These are phyloP conservation scores for Mola mola DNA, from an alignment of 2,113 vertebrate genomes.

Conservation along the genomic window DNA sequence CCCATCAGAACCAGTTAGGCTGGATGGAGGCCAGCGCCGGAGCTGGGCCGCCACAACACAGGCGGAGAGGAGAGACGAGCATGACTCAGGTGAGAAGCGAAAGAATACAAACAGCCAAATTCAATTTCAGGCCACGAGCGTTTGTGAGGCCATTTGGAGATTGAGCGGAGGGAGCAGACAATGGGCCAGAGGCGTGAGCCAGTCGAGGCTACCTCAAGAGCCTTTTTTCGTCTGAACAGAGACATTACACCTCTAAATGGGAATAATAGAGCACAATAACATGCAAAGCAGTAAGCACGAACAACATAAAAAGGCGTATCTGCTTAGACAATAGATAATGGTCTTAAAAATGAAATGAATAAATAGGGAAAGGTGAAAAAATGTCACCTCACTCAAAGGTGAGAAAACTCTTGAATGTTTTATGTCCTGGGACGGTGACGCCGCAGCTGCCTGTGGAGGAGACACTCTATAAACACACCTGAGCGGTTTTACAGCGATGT, in stretches of 20 bases:
- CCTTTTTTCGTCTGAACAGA: neutral
- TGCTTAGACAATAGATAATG: too few species aligned
- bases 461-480: slow-evolving; percentile 63
- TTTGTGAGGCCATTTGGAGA: too few species aligned
- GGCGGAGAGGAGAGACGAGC: slow-evolving; percentile 50
- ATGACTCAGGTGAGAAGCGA: slow-evolving; percentile 69
- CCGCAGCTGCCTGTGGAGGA: slow-evolving; percentile 27
- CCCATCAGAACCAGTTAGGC: slow-evolving; percentile 74
- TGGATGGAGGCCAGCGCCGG: slow-evolving; percentile 68
- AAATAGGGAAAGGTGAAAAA: neutral
- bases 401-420: slow-evolving; percentile 69
- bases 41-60: slow-evolving; percentile 48
- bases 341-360: slow-evolving; percentile 4
- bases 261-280: too few species aligned
- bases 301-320: too few species aligned
- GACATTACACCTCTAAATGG: too few species aligned
- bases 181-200: too few species aligned
- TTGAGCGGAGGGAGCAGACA: too few species aligned
- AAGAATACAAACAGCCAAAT: slow-evolving; percentile 62
- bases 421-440: slow-evolving; percentile 51
- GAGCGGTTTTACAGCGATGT: slow-evolving; percentile 64
- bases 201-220: slow-evolving; percentile 1
- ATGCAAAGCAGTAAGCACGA: too few species aligned
- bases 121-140: slow-evolving; percentile 37
- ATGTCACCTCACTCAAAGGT: slow-evolving; percentile 36